A percentile compares a stretch with the other conserved stretches of the same genome.
These are phyloP conservation scores for Dioctria linearis DNA, from an alignment of 2,888 invertebrate genomes.

Conservation along the genomic window DNA sequence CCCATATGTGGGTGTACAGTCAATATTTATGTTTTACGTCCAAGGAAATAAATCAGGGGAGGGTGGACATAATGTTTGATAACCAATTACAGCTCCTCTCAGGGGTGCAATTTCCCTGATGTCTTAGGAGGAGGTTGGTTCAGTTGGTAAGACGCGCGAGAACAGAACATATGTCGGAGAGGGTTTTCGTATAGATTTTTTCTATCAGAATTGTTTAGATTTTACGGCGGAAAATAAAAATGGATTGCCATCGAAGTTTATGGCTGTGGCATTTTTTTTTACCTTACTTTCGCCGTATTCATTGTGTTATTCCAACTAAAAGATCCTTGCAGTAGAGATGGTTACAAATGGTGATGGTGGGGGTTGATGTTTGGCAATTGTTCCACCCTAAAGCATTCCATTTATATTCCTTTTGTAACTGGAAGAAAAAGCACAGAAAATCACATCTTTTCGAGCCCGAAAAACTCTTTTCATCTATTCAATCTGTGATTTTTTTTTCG, in stretches of 20 bases:
- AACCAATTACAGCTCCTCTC: constrained; percentile 34
- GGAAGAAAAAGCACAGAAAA: neutral
- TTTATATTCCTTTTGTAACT: neutral
- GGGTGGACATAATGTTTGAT: constrained; percentile 22
- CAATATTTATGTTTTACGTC: constrained; percentile 13
- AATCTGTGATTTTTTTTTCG: neutral
- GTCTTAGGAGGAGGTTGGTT: neutral
- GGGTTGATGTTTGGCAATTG: too few species aligned
- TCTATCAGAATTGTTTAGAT: too few species aligned
- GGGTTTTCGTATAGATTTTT: too few species aligned
- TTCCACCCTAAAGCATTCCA: neutral
- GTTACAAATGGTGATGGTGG: neutral
- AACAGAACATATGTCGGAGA: neutral
- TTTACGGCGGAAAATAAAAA: neutral
- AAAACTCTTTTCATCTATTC: neutral
- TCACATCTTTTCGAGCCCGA: neutral
- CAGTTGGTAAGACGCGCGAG: neutral
- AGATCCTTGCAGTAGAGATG: neutral
- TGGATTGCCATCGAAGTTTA: neutral
- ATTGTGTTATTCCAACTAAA: neutral
- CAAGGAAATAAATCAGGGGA: constrained; percentile 25
- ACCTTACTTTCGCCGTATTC: neutral
- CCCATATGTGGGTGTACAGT: neutral
- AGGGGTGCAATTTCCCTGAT: constrained; percentile 6
- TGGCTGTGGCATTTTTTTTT: neutral